Base-by-base conservation (phyloP, 2,888 invertebrate genomes). In the Aspidapion aeneum region DNA sequence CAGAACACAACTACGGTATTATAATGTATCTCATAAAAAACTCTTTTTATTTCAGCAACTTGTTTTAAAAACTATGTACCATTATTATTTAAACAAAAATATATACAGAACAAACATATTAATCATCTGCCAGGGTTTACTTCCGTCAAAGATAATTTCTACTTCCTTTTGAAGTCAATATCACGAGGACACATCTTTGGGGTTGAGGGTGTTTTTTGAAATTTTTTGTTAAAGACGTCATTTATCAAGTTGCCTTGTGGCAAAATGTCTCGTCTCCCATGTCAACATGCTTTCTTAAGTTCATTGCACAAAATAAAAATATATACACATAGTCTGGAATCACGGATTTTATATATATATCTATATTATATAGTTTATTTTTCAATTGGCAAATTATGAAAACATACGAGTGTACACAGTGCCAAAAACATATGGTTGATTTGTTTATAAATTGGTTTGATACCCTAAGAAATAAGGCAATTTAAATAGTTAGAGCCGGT, bases 141-240 rank as follows among this genome's bases (percentile, higher is more conserved):
- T 35, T 35, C 52, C 52, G 18, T n/a, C 7, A 52, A 52, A 52
- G 52, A 52, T 52, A 52, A 52, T 52, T 52, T 52, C n/a, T 52
- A 52, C 52, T 9, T 52, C 52, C 35, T 52, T 52, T 52, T 52
- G 7, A 52, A 52, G 52, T 52, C 52, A 52, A 52, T 52, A 9
- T 19, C n/a, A n/a, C 52, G 52, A n/a, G 12, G 52, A 52, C 52
- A 52, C 19, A 52, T 52, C 52, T 7, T 52, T 52, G 5, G 52
- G 18, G 5, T 52, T n/a, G 5, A 52, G 7, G 19, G 17, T 5
- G 52, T 52, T 52, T 52, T 52, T 52, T 19, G 3, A n/a, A 18
- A 7, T 19, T 17, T 17, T 17, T 18, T 17, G 3, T 18, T 18
- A 18, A 52, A 5, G 7, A 52, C 3, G 52, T 52, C 7, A 52